These are phyloP conservation scores for Octodon degus DNA, from an alignment of 2,113 vertebrate species.

Conservation along the genomic window DNA sequence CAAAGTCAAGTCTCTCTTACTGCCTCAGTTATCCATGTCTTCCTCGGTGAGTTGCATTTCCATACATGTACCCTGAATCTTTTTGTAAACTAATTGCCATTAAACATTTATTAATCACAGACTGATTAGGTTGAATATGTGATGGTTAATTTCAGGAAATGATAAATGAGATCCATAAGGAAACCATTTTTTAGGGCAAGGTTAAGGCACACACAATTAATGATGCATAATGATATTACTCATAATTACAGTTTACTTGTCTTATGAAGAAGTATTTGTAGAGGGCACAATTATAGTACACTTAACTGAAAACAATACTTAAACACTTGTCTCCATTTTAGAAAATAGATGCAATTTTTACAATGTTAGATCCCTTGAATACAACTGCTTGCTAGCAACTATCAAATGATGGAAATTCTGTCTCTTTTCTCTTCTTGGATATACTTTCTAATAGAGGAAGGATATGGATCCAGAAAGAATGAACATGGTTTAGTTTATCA, in stretches of 20 bases:
- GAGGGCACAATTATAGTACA: conserved; percentile 57
- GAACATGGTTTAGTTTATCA: background rate
- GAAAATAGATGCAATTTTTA: conserved; percentile 55
- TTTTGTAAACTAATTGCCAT: conserved; percentile 11
- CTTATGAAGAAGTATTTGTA: conserved; percentile 50
- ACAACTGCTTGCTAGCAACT: conserved; percentile 10
- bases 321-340: conserved; percentile 66
- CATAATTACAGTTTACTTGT: conserved; percentile 69
- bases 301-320: conserved; percentile 64
- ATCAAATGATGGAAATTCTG: background rate
- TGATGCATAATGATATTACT: conserved; percentile 66
- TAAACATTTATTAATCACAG: conserved; percentile 37
- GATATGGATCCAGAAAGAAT: background rate
- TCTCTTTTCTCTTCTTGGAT: background rate
- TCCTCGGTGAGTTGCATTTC: background rate
- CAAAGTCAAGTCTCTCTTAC: background rate
- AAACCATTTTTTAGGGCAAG: conserved; percentile 4
- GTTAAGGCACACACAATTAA: conserved; percentile 61
- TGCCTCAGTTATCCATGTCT: background rate
- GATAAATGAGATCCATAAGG: conserved; percentile 42
- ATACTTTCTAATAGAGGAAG: background rate
- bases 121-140: background rate
- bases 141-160: background rate
- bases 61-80: background rate
- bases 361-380: background rate